Evolutionary conservation across 2,888 invertebrate species (phyloP).

Genomic region (Subacronicta megacephala): DNA sequence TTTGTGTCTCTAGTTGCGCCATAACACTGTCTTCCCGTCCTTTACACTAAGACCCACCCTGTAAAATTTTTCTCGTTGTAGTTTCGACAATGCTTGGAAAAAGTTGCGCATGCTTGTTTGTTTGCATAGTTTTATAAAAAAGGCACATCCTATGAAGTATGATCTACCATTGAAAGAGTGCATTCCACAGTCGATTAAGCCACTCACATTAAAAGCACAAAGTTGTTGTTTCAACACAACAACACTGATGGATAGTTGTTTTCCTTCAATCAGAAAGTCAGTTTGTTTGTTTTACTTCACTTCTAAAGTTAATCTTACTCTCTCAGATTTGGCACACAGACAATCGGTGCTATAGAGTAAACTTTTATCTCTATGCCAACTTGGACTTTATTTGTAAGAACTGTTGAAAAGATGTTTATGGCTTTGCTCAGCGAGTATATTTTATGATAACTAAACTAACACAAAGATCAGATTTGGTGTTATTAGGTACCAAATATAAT

Average conservation of each 20-base stretch:
- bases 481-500: no score
- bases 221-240: neutral
- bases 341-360: slow-evolving; percentile 17
- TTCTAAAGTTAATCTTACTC: slow-evolving; percentile 26
- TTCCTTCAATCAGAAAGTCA: slow-evolving; percentile 1
- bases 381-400: neutral
- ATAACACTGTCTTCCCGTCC: no score
- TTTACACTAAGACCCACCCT: no score
- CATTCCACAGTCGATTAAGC: no score
- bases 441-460: neutral
- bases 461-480: no score
- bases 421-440: neutral
- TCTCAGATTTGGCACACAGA: slow-evolving; percentile 34
- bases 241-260: neutral
- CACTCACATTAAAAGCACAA: neutral
- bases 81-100: no score
- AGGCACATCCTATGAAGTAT: no score
- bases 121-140: no score
- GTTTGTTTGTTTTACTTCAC: slow-evolving; percentile 24
- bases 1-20: no score
- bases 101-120: no score
- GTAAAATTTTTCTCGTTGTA: no score
- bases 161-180: no score
- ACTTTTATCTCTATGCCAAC: slow-evolving; percentile 17
- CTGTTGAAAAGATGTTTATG: slow-evolving; percentile 3